Percentiles rank a stretch among this genome's conserved stretches.
phyloP scores from a whole-genome alignment of 2,888 invertebrate species.

The Barypeithes pellucidus region DNA sequence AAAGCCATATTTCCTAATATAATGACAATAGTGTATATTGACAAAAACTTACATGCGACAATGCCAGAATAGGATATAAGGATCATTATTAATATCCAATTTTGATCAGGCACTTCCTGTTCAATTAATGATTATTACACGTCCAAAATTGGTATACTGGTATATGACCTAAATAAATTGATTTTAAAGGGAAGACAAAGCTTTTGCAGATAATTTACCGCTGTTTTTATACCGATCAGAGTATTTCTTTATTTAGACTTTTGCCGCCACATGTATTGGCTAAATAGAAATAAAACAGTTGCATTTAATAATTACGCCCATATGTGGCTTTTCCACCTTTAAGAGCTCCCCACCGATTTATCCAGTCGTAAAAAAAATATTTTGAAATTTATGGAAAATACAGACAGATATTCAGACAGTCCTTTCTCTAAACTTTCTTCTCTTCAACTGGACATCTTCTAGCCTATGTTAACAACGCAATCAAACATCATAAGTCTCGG shows the following conservation, averaged over 20 bases:
- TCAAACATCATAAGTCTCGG: no score
- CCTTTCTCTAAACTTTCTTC: no score
- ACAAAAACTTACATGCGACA: slow-evolving; percentile 22
- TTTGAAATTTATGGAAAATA: no score
- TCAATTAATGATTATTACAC: slow-evolving; percentile 1
- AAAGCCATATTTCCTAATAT: slow-evolving; percentile 8
- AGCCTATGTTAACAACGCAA: no score
- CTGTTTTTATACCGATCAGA: slow-evolving; percentile 6
- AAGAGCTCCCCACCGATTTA: no score
- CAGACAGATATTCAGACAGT: no score
- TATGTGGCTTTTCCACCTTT: not conserved
- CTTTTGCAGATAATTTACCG: slow-evolving; percentile 18
- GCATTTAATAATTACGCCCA: slow-evolving; percentile 12
- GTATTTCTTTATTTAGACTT: slow-evolving; percentile 16
- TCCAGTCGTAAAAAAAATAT: no score
- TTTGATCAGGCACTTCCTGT: slow-evolving; percentile 10
- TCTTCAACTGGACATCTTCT: no score
- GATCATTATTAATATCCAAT: slow-evolving; percentile 18
- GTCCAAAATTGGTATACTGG: slow-evolving; percentile 14
- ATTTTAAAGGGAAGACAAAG: slow-evolving; percentile 22
- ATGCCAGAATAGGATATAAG: slow-evolving; percentile 13
- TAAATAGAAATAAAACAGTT: slow-evolving; percentile 24
- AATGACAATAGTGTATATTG: not conserved
- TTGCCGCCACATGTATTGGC: slow-evolving; percentile 12
- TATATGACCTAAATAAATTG: slow-evolving; percentile 20